A percentile compares a stretch with the other conserved stretches of the same genome.
phyloP scores from a whole-genome alignment of 1,140 invertebrate species.

The Limonius californicus region DNA sequence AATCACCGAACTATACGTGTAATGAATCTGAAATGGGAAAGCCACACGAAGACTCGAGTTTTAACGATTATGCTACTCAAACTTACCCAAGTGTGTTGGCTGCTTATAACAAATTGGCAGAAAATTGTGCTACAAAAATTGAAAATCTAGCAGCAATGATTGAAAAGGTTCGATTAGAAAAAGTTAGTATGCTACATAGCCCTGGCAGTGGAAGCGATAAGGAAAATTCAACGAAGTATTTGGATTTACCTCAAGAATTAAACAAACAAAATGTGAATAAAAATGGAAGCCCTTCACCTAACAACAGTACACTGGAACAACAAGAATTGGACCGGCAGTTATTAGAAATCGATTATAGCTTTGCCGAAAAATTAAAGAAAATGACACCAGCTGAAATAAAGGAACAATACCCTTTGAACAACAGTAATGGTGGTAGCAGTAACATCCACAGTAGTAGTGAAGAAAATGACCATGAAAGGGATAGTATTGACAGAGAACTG shows the following conservation, averaged over 20 bases:
- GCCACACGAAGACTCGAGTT: too few species aligned
- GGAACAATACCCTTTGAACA: conserved; percentile 1
- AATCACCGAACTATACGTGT: too few species aligned
- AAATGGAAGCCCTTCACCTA: not conserved
- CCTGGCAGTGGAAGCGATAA: conserved; percentile 19
- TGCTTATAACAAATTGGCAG: conserved; percentile 49
- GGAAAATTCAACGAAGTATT: conserved; percentile 32
- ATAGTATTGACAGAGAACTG: not conserved
- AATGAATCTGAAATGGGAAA: too few species aligned
- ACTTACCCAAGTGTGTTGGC: not conserved
- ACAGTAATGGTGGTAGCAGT: too few species aligned
- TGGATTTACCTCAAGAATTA: conserved; percentile 30
- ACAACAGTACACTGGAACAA: conserved; percentile 25
- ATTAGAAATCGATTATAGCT: conserved; percentile 34
- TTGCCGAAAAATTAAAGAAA: conserved; percentile 33
- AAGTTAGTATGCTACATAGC: conserved; percentile 41
- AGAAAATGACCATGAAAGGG: not conserved
- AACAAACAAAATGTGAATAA: not conserved
- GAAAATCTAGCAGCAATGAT: conserved; percentile 54
- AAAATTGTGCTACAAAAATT: conserved; percentile 52
- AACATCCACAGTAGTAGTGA: not conserved
- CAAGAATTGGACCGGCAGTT: conserved; percentile 31
- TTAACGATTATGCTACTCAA: too few species aligned
- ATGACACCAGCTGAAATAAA: conserved; percentile 17
- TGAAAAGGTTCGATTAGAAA: conserved; percentile 54